These are phyloP conservation scores for Microctonus hyperodae DNA, from an alignment of 2,888 invertebrate species.

Conservation along the genomic window DNA sequence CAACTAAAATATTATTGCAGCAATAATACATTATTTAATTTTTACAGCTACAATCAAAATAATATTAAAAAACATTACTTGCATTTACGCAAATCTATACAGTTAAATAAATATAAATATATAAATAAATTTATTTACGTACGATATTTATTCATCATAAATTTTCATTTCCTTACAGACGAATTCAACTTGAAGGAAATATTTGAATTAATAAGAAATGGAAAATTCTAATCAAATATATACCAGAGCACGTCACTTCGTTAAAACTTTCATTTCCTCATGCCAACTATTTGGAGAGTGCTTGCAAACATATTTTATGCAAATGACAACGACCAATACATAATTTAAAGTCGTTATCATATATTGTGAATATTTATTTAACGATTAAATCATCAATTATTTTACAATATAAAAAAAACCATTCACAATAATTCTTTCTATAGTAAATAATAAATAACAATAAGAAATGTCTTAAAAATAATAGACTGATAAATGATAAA, in stretches of 20 bases:
- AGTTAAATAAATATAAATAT: too few relatives aligned
- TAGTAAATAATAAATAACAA: too few relatives aligned
- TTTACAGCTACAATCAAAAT: background rate
- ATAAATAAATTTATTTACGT: background rate
- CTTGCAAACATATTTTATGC: background rate
- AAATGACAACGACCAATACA: background rate
- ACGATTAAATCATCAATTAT: background rate
- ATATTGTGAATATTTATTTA: background rate
- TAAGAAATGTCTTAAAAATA: background rate
- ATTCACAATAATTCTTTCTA: too few relatives aligned
- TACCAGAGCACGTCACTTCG: background rate
- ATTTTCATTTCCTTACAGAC: background rate
- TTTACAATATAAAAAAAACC: too few relatives aligned
- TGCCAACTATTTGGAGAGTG: background rate
- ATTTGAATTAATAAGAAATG: background rate
- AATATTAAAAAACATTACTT: background rate
- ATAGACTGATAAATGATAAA: too few relatives aligned
- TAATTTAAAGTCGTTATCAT: background rate
- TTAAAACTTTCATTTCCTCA: background rate
- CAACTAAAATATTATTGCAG: background rate
- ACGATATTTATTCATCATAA: background rate
- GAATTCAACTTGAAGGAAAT: background rate
- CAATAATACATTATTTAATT: background rate
- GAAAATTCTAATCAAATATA: background rate
- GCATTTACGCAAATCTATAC: background rate